Percentiles rank a stretch among this genome's conserved stretches.
Evolutionary conservation across 2,113 vertebrate species (phyloP).

Genomic region (Poicephalus meyeri): DNA sequence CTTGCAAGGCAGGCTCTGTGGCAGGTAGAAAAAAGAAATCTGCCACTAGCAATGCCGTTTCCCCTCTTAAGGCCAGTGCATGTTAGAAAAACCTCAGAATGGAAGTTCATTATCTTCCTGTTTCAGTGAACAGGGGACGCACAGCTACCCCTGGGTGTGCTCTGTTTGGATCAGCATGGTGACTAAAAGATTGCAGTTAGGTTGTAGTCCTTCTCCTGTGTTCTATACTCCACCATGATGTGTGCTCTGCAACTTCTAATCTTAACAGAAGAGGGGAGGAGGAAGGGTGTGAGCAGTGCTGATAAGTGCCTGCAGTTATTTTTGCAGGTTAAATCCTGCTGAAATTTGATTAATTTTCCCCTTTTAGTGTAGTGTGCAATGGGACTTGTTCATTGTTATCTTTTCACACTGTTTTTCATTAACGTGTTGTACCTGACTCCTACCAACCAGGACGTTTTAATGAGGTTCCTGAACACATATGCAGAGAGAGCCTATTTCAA

Average conservation of each 20-base stretch:
- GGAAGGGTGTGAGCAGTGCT: not conserved
- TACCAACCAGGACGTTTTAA: not conserved
- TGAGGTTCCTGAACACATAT: not conserved
- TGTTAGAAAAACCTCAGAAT: not conserved
- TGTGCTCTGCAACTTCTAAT: not conserved
- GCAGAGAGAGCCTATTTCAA: not conserved
- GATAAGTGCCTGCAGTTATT: not conserved
- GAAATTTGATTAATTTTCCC: slow-evolving; percentile 1
- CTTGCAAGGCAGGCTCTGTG: not conserved
- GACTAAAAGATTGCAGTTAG: not conserved
- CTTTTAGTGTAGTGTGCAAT: not conserved
- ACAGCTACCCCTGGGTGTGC: rapidly evolving
- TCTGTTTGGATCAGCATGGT: not conserved
- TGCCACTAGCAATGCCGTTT: not conserved
- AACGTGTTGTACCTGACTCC: not conserved
- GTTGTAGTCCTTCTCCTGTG: not conserved
- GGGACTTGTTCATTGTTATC: not conserved
- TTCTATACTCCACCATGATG: not conserved
- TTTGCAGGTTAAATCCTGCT: not conserved
- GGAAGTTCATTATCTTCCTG: not conserved
- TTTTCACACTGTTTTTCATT: not conserved
- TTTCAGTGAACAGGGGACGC: not conserved
- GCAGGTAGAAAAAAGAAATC: not conserved
- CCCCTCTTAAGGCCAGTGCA: not conserved
- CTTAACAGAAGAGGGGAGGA: not conserved